Evolutionary conservation across 2,888 invertebrate species (phyloP).

Genomic region (Coleophora flavipennella): DNA sequence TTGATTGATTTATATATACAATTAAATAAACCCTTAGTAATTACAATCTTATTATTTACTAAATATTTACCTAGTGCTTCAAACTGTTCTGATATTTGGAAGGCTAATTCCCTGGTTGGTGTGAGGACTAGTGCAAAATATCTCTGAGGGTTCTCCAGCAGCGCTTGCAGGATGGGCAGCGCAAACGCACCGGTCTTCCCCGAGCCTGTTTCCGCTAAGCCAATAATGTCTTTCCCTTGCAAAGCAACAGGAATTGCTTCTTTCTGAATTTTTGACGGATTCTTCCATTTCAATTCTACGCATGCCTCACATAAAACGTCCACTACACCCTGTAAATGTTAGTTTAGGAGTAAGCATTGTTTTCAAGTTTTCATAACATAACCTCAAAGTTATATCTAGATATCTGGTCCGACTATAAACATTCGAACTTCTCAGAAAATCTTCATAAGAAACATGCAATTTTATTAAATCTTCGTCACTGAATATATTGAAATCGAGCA

Average conservation of each 20-base stretch:
- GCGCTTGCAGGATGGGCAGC: slow-evolving; percentile 92
- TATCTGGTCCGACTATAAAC: neutral
- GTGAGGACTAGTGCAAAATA: slow-evolving; percentile 95
- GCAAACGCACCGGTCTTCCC: slow-evolving; percentile 99
- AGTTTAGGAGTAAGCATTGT: neutral
- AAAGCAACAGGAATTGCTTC: slow-evolving; percentile 95
- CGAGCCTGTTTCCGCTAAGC: slow-evolving; percentile 87
- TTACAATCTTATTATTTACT: too few relatives aligned
- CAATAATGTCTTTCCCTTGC: slow-evolving; percentile 80
- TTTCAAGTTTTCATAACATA: slow-evolving; percentile 14
- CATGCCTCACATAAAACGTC: slow-evolving; percentile 95
- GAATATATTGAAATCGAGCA: neutral
- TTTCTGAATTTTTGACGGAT: slow-evolving; percentile 94
- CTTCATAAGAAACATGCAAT: neutral
- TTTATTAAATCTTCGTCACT: neutral
- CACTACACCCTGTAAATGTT: slow-evolving; percentile 81
- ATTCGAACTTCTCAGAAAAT: too few relatives aligned
- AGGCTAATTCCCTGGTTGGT: slow-evolving; percentile 97
- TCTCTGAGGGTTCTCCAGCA: slow-evolving; percentile 92
- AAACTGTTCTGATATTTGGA: slow-evolving; percentile 99
- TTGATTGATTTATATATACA: too few relatives aligned
- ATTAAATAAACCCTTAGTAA: too few relatives aligned
- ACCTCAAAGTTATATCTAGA: slow-evolving; percentile 24
- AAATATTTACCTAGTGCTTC: slow-evolving; percentile 95
- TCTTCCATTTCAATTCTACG: slow-evolving; percentile 92